Evolutionary conservation across 2,113 vertebrate genomes (phyloP).

Genomic region (Argyrosomus japonicus): DNA sequence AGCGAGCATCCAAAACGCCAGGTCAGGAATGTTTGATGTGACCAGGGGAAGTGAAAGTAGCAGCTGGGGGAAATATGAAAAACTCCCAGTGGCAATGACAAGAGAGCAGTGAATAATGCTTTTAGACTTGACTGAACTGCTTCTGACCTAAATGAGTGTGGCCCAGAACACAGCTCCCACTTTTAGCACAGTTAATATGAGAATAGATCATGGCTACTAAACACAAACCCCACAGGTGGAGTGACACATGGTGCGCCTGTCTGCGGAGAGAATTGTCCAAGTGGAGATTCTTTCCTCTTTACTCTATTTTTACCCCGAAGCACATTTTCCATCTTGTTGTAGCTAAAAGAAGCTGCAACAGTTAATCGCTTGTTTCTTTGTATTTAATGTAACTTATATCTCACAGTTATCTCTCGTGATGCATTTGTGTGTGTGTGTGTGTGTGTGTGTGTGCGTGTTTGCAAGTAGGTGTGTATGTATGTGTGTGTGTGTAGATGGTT

Average conservation of each 20-base stretch:
- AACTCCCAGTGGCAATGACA: constrained; percentile 53
- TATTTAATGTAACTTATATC: constrained; percentile 15
- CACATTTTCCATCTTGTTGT: constrained; percentile 2
- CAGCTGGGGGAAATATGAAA: constrained; percentile 65
- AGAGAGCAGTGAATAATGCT: constrained; percentile 56
- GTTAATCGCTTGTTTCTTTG: neutral
- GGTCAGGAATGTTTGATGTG: constrained; percentile 67
- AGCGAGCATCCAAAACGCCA: constrained; percentile 48
- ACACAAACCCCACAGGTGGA: constrained; percentile 66
- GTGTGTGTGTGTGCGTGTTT: constrained; percentile 24
- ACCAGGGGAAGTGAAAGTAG: constrained; percentile 67
- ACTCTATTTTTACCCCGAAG: constrained; percentile 20
- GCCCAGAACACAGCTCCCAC: constrained; percentile 61
- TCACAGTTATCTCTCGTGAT: neutral
- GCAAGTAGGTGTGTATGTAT: constrained; percentile 16
- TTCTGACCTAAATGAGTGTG: constrained; percentile 67
- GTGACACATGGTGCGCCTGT: constrained; percentile 10
- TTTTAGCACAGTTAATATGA: constrained; percentile 65
- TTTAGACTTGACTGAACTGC: constrained; percentile 56
- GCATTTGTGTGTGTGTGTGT: constrained; percentile 32
- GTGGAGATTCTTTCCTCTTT: constrained; percentile 15
- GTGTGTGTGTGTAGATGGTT: constrained; percentile 68
- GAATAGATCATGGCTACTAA: constrained; percentile 64
- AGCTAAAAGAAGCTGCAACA: neutral
- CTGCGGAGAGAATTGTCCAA: neutral